phyloP scores from a whole-genome alignment of 2,888 invertebrate genomes.

The Tenthredo notha region DNA sequence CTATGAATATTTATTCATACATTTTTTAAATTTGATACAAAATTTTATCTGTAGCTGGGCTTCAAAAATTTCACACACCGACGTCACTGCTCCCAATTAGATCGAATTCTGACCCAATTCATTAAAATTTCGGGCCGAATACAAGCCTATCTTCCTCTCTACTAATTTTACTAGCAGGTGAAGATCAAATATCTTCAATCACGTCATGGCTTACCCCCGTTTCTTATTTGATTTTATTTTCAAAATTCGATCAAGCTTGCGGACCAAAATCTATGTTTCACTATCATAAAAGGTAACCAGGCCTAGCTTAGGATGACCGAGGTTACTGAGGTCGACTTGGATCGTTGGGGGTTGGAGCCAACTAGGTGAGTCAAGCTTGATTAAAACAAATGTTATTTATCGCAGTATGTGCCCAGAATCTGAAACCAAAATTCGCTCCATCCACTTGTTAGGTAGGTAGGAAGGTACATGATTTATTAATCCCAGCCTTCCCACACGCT shows the following conservation, averaged over 20 bases:
- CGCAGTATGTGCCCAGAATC: slow-evolving; percentile 42
- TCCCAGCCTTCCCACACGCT: slow-evolving; percentile 14
- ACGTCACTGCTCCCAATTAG: neutral
- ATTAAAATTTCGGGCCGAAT: neutral
- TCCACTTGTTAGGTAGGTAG: slow-evolving; percentile 9
- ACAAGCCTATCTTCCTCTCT: neutral
- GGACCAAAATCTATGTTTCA: neutral
- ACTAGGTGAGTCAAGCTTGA: slow-evolving; percentile 38
- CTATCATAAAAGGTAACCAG: neutral
- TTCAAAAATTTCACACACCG: neutral
- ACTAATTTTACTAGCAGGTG: neutral
- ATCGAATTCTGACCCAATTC: neutral
- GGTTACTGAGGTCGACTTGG: neutral
- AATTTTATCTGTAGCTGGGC: neutral
- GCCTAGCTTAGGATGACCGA: neutral
- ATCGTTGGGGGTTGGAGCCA: neutral
- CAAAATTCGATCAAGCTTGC: neutral
- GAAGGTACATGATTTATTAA: slow-evolving; percentile 43
- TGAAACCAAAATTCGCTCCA: slow-evolving; percentile 7
- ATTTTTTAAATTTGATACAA: neutral
- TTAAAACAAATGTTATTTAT: slow-evolving; percentile 52
- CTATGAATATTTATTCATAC: neutral
- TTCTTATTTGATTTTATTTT: neutral
- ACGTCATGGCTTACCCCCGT: neutral
- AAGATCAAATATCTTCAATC: neutral